phyloP scores from a whole-genome alignment of 2,888 invertebrate species.

The Malthinus seriepunctatus region DNA sequence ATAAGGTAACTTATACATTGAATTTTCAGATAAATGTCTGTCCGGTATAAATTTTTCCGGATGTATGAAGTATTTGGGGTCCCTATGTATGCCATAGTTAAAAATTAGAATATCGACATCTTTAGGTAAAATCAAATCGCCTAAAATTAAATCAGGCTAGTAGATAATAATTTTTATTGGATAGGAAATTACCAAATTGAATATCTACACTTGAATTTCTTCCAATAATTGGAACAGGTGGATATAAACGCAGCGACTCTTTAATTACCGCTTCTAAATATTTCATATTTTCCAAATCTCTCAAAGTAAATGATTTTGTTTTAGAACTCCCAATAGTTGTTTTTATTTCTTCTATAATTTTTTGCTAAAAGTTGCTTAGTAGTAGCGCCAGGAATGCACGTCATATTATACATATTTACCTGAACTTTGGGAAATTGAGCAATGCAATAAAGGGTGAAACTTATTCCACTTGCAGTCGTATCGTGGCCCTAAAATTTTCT shows the following conservation, averaged over 20 bases:
- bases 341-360: slow-evolving; percentile 49
- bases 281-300: slow-evolving; percentile 58
- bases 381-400: neutral
- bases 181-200: slow-evolving; percentile 35
- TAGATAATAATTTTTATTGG: neutral
- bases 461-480: slow-evolving; percentile 55
- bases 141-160: neutral
- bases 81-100: slow-evolving; percentile 56
- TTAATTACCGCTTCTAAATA: slow-evolving; percentile 60
- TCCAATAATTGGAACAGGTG: slow-evolving; percentile 58
- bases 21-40: slow-evolving; percentile 54
- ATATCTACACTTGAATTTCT: slow-evolving; percentile 52
- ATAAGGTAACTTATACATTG: slow-evolving; percentile 53
- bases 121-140: slow-evolving; percentile 40
- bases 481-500: slow-evolving; percentile 53
- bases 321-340: slow-evolving; percentile 44
- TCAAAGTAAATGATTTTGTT: slow-evolving; percentile 34
- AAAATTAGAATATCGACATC: slow-evolving; percentile 53
- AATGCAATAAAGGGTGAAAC: slow-evolving; percentile 53
- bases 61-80: slow-evolving; percentile 57
- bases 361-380: slow-evolving; percentile 48
- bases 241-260: slow-evolving; percentile 59
- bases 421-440: slow-evolving; percentile 39
- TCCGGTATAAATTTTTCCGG: slow-evolving; percentile 60
- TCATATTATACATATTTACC: neutral